Percentiles rank a stretch among this genome's conserved stretches.
These are phyloP conservation scores for Semnornis frantzii DNA, from an alignment of 2,113 vertebrate species.

Conservation along the genomic window DNA sequence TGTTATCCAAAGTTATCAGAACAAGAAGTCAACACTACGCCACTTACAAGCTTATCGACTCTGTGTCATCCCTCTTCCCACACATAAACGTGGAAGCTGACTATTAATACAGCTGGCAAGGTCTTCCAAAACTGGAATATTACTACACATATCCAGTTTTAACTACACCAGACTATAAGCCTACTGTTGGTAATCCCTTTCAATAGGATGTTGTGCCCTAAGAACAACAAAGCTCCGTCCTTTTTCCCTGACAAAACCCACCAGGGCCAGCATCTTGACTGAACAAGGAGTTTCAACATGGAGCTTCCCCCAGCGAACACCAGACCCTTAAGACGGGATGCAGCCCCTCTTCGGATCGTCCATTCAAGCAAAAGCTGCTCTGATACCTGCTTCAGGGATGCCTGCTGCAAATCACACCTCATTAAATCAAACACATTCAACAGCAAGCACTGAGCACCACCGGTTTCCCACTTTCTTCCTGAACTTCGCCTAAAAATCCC, in stretches of 20 bases:
- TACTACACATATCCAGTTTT: neutral
- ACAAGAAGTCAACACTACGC: constrained; percentile 8
- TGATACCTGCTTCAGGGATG: neutral
- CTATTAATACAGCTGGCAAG: neutral
- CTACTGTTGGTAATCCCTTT: neutral
- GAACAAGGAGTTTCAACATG: neutral
- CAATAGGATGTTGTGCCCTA: accelerated
- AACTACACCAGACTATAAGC: neutral
- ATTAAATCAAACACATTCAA: neutral
- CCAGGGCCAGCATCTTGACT: neutral
- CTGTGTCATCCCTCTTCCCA: constrained; percentile 38
- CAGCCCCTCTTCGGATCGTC: neutral
- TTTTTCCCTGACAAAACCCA: neutral
- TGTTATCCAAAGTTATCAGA: neutral
- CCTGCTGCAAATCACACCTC: neutral
- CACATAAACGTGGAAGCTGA: neutral
- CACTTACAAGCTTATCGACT: neutral
- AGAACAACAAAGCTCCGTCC: neutral
- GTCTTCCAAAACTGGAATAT: neutral
- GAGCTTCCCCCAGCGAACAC: neutral
- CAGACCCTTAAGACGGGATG: neutral
- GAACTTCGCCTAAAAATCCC: neutral
- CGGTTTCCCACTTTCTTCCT: neutral
- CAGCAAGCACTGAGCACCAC: neutral
- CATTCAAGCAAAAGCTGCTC: neutral